Conservation (phyloP, 2,888 invertebrate species). For the Gymnoscelis rufifasciata region DNA sequence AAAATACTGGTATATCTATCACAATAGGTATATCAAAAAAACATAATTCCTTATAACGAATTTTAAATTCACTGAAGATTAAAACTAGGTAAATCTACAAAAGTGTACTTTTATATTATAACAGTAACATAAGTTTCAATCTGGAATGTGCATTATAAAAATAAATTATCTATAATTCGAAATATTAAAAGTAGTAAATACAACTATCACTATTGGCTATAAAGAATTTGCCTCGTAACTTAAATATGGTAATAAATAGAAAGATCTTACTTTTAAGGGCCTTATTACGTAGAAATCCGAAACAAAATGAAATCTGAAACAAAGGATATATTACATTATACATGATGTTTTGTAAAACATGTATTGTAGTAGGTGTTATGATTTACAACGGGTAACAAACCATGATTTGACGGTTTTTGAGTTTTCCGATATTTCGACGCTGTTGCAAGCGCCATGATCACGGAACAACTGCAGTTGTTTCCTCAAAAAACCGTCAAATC, state of each 20-base stretch:
- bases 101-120: neutral
- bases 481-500: too few relatives aligned
- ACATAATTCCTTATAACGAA: too few relatives aligned
- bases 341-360: neutral
- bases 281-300: constrained; percentile 32
- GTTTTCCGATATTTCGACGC: too few relatives aligned
- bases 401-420: too few relatives aligned
- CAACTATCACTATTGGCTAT: neutral
- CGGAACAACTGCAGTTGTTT: too few relatives aligned
- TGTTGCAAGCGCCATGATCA: too few relatives aligned
- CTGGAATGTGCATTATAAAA: neutral
- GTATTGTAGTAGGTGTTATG: too few relatives aligned
- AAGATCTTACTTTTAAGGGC: constrained; percentile 56
- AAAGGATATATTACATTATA: constrained; percentile 36
- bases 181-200: constrained; percentile 3
- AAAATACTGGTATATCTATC: too few relatives aligned
- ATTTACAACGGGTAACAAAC: neutral
- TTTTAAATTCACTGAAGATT: too few relatives aligned
- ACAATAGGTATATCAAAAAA: too few relatives aligned
- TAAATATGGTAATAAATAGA: constrained; percentile 40
- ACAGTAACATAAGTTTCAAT: neutral
- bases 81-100: too few relatives aligned
- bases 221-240: constrained; percentile 6
- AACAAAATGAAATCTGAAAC: constrained; percentile 61
- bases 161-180: neutral